phyloP scores from a whole-genome alignment of 2,113 vertebrate genomes.

The Seriola aureovittata region DNA sequence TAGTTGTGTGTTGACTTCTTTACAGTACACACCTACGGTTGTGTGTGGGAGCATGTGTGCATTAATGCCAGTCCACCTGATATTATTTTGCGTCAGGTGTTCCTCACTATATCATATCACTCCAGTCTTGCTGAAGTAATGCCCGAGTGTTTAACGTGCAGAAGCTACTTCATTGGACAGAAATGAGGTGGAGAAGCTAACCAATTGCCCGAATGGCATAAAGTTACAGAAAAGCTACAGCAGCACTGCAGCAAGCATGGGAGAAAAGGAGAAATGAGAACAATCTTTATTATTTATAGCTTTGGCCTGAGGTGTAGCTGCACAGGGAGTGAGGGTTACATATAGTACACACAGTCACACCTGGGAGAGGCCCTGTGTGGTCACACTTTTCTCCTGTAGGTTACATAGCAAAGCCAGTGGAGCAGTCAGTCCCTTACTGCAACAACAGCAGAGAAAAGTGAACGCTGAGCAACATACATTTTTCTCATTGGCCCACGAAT shows the following conservation, averaged over 20 bases:
- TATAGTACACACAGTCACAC: conserved; percentile 36
- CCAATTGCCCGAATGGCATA: neutral
- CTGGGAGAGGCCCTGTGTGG: conserved; percentile 30
- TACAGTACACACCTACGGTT: neutral
- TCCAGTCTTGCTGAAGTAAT: conserved; percentile 40
- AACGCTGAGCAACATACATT: neutral
- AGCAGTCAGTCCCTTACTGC: neutral
- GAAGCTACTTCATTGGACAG: conserved; percentile 4
- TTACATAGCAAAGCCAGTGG: conserved; percentile 2
- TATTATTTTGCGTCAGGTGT: conserved; percentile 55
- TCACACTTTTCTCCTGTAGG: conserved; percentile 20
- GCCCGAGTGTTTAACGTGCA: neutral
- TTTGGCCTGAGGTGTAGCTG: conserved; percentile 26
- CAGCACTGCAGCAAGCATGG: conserved; percentile 11
- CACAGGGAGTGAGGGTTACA: conserved; percentile 11
- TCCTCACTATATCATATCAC: conserved; percentile 30
- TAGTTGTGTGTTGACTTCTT: neutral
- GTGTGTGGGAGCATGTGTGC: conserved; percentile 24
- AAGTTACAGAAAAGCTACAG: neutral
- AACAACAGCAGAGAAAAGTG: neutral
- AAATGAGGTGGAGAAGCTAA: neutral
- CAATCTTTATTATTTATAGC: conserved; percentile 43
- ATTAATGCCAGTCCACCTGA: conserved; percentile 43
- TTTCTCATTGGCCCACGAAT: neutral
- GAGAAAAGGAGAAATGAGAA: conserved; percentile 10